Evolutionary conservation across 1,140 invertebrate genomes (phyloP).

Genomic region (Calliphora vicina): DNA sequence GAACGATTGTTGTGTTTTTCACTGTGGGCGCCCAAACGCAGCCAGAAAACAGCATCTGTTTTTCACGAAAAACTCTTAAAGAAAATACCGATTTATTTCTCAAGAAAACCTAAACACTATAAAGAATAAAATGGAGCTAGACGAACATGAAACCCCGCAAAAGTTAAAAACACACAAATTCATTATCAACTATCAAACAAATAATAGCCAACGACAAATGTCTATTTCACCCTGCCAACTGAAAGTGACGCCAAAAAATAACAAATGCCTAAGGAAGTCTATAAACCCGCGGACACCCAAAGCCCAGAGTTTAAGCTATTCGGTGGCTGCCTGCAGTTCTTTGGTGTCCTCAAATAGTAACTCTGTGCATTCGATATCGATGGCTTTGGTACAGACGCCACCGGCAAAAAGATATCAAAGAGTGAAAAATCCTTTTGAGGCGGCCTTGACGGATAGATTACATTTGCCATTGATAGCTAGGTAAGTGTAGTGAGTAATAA

Average conservation of each 20-base stretch:
- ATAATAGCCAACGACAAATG: background rate
- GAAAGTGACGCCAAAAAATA: constrained; percentile 11
- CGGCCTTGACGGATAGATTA: constrained; percentile 51
- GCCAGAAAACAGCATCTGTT: background rate
- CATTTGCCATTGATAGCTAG: constrained; percentile 61
- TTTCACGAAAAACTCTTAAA: background rate
- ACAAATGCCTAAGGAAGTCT: background rate
- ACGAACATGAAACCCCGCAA: constrained; percentile 15
- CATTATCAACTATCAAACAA: background rate
- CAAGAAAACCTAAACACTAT: background rate
- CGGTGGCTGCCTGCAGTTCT: background rate
- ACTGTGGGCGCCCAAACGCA: background rate
- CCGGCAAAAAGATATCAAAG: constrained; percentile 57
- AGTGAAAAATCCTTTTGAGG: constrained; percentile 59
- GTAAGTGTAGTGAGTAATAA: constrained; percentile 41
- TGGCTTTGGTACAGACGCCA: constrained; percentile 45
- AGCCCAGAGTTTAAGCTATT: background rate
- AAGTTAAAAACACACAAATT: background rate
- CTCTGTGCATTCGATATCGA: constrained; percentile 20
- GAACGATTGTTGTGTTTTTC: constrained; percentile 1
- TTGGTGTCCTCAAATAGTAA: constrained; percentile 5
- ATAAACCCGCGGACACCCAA: constrained; percentile 28
- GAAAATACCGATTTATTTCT: background rate
- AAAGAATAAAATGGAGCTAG: background rate
- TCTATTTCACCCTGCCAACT: background rate